Conservation (phyloP, 2,113 vertebrate species). For the Osmerus mordax region DNA sequence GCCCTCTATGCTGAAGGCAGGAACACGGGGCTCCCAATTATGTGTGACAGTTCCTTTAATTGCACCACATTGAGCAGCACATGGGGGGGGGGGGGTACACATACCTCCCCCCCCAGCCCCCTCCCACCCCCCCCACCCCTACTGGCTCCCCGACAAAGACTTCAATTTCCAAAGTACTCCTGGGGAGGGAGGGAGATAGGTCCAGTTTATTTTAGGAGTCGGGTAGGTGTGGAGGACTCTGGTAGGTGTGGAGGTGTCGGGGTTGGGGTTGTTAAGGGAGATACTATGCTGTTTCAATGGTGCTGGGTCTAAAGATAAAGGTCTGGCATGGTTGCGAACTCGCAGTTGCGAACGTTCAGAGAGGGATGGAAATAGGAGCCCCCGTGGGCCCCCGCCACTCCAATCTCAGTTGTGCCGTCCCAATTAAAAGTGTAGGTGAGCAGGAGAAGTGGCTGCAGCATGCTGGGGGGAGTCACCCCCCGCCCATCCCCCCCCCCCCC, state of each 20-base stretch:
- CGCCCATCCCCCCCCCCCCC: slow-evolving; percentile 5
- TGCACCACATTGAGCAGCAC: slow-evolving; percentile 22
- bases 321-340: slow-evolving; percentile 47
- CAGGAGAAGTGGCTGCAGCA: slow-evolving; percentile 45
- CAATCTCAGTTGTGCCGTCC: slow-evolving; percentile 56
- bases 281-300: not conserved
- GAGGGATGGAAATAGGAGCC: slow-evolving; percentile 43
- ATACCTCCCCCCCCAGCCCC: not conserved
- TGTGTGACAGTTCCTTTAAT: slow-evolving; percentile 28
- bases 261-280: slow-evolving; percentile 1
- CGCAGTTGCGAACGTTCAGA: slow-evolving; percentile 39
- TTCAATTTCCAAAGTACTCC: slow-evolving; percentile 18
- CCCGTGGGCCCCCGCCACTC: slow-evolving; percentile 30
- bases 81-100: not conserved
- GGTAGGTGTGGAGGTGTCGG: slow-evolving; percentile 9
- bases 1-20: slow-evolving; percentile 13
- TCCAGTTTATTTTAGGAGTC: slow-evolving; percentile 41
- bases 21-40: slow-evolving; percentile 24
- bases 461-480: slow-evolving; percentile 42
- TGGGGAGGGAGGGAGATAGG: not conserved
- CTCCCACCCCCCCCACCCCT: not conserved
- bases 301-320: slow-evolving; percentile 51
- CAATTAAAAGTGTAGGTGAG: slow-evolving; percentile 64
- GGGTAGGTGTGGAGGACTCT: slow-evolving; percentile 46
- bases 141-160: slow-evolving; percentile 14